phyloP scores from a whole-genome alignment of 2,888 invertebrate species.

The Noctua janthina region DNA sequence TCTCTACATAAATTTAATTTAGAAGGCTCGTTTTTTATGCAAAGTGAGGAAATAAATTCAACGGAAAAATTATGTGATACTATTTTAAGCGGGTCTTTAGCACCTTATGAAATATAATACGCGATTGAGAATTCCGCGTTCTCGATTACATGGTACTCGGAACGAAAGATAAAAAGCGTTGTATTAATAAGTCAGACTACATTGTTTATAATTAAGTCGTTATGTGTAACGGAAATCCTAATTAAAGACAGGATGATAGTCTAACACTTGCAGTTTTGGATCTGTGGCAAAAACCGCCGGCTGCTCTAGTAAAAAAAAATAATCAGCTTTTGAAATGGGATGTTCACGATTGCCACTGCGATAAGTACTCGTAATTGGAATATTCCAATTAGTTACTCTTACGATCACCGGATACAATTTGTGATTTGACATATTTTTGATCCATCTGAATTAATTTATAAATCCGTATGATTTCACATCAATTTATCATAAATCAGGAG shows the following conservation, averaged over 20 bases:
- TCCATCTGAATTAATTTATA: not conserved
- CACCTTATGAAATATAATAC: conserved; percentile 78
- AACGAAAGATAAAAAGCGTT: conserved; percentile 51
- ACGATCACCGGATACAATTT: conserved; percentile 5
- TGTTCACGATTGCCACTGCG: not conserved
- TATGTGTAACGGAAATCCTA: conserved; percentile 55
- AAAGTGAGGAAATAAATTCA: conserved; percentile 74
- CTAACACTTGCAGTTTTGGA: conserved; percentile 43
- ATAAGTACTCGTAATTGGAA: not conserved
- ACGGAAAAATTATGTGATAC: conserved; percentile 63
- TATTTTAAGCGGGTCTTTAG: conserved; percentile 71
- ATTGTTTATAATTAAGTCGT: conserved; percentile 51
- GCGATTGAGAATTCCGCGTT: conserved; percentile 58
- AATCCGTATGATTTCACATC: conserved; percentile 1
- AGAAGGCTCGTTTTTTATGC: conserved; percentile 73
- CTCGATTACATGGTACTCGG: conserved; percentile 51
- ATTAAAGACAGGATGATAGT: conserved; percentile 53
- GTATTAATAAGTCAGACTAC: conserved; percentile 37
- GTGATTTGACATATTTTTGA: not conserved
- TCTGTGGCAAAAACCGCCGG: conserved; percentile 31
- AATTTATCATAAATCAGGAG: not conserved
- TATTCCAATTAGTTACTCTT: not conserved
- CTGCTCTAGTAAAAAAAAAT: not conserved
- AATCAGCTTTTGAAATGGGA: not conserved
- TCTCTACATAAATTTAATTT: conserved; percentile 72